Conservation (phyloP, 2,113 vertebrate species). For the Pelecanoides urinatrix region DNA sequence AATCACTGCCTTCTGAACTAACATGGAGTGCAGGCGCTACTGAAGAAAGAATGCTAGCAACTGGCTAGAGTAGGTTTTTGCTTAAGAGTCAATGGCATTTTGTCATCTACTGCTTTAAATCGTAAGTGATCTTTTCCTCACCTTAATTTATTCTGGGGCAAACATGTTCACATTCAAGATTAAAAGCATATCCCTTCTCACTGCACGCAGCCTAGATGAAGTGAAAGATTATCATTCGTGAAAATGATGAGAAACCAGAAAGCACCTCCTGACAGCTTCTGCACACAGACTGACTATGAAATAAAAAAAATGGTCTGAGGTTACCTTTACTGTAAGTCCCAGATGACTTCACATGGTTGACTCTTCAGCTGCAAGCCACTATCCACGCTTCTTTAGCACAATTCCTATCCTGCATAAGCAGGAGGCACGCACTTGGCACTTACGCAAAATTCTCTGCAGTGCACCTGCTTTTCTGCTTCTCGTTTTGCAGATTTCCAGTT, state of each 20-base stretch:
- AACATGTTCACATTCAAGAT: not conserved
- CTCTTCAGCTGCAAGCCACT: not conserved
- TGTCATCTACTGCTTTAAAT: not conserved
- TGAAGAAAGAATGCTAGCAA: not conserved
- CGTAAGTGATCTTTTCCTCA: not conserved
- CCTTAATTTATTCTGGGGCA: not conserved
- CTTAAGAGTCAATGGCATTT: not conserved
- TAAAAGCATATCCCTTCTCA: not conserved
- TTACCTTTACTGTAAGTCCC: not conserved
- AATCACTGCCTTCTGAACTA: not conserved
- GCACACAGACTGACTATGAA: not conserved
- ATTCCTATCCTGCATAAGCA: not conserved
- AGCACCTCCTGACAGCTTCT: not conserved
- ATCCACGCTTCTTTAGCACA: not conserved
- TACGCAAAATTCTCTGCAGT: not conserved
- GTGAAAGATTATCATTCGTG: not conserved
- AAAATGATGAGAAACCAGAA: not conserved
- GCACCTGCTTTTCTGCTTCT: not conserved
- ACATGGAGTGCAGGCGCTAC: not conserved
- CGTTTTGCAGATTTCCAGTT: not conserved
- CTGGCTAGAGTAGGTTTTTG: not conserved
- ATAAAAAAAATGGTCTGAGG: not conserved
- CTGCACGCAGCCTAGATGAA: not conserved
- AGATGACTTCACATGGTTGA: not conserved
- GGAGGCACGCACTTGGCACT: not conserved